A percentile compares a stretch with the other conserved stretches of the same genome.
phyloP scores from a whole-genome alignment of 2,797 vertebrate genomes.

The Ficedula albicollis region DNA sequence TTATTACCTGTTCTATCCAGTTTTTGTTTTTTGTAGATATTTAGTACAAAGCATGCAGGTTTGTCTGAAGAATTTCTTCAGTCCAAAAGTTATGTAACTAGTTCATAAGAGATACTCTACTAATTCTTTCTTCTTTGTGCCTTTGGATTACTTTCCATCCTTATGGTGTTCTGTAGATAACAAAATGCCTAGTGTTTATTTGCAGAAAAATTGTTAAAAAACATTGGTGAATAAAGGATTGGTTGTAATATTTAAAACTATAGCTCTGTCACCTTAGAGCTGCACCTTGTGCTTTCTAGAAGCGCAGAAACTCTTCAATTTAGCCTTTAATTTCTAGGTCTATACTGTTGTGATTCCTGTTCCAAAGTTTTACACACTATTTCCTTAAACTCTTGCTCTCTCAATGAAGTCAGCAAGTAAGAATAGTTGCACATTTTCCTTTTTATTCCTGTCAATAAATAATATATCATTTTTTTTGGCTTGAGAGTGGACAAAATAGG shows the following conservation, averaged over 20 bases:
- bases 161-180: not conserved
- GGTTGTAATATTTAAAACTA: not conserved
- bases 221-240: not conserved
- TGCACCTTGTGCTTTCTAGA: not conserved
- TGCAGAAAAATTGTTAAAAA: not conserved
- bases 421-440: accelerated
- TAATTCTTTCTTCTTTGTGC: not conserved
- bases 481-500: not conserved
- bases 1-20: not conserved
- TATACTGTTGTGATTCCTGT: not conserved
- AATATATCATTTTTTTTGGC: not conserved
- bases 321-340: not conserved
- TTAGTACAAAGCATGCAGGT: not conserved
- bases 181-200: not conserved
- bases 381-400: not conserved
- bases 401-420: not conserved
- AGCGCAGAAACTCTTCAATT: not conserved
- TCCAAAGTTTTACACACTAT: not conserved
- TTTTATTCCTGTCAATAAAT: not conserved
- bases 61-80: not conserved
- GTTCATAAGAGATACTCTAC: not conserved
- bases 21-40: not conserved
- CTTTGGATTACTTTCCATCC: not conserved
- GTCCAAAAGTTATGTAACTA: not conserved
- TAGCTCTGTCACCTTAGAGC: not conserved